A percentile compares a stretch with the other conserved stretches of the same genome.
These are phyloP conservation scores for Naso thynnoides DNA, from an alignment of 2,797 vertebrate species.

Conservation along the genomic window DNA sequence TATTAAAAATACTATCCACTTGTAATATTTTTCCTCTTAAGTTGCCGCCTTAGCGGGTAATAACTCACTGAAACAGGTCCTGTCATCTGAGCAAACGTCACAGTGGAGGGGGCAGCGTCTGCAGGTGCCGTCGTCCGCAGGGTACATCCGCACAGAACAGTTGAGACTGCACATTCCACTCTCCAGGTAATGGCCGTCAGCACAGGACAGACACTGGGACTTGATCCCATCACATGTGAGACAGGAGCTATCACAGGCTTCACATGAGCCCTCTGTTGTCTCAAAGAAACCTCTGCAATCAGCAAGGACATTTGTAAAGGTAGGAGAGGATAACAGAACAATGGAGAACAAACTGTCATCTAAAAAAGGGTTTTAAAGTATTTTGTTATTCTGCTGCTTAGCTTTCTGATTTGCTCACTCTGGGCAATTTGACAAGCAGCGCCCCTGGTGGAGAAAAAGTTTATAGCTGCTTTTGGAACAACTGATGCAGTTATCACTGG, in stretches of 20 bases:
- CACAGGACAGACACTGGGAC: slow-evolving; percentile 84
- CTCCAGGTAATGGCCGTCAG: slow-evolving; percentile 80
- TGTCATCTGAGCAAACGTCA: slow-evolving; percentile 79
- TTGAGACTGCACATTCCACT: slow-evolving; percentile 78
- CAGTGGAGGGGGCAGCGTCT: slow-evolving; percentile 84
- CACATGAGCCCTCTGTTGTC: slow-evolving; percentile 75
- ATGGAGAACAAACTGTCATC: background rate
- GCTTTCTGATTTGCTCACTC: slow-evolving; percentile 78
- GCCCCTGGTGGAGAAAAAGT: slow-evolving; percentile 84
- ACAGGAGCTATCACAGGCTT: slow-evolving; percentile 83
- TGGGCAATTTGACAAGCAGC: slow-evolving; percentile 86
- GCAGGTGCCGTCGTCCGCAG: slow-evolving; percentile 82
- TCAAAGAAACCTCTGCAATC: slow-evolving; percentile 83
- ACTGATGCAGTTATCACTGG: slow-evolving; percentile 82
- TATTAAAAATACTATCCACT: background rate
- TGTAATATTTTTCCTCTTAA: background rate
- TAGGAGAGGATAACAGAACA: background rate
- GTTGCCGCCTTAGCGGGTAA: background rate
- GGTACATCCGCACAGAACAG: slow-evolving; percentile 81
- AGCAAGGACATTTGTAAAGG: background rate
- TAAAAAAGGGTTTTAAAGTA: background rate
- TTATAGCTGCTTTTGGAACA: slow-evolving; percentile 78
- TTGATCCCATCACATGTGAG: slow-evolving; percentile 82
- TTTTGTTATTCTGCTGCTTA: background rate
- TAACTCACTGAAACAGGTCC: slow-evolving; percentile 83